These are phyloP conservation scores for Hypsibius dujardini DNA, from an alignment of 1,140 invertebrate genomes.

Conservation along the genomic window DNA sequence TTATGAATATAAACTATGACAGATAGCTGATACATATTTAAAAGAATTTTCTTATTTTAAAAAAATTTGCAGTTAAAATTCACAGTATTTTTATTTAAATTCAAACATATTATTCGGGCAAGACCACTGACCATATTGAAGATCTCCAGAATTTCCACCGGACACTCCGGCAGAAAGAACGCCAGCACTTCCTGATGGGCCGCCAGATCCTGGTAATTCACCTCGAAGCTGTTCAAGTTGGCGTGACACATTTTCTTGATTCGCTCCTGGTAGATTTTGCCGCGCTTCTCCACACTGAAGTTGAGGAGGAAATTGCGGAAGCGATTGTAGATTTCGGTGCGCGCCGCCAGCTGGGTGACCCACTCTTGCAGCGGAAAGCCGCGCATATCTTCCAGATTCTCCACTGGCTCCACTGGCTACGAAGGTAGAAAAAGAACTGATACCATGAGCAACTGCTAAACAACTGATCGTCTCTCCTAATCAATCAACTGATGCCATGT, in stretches of 20 bases:
- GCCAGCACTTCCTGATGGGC: slow-evolving; percentile 76
- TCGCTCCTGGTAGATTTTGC: slow-evolving; percentile 60
- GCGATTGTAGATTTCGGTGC: slow-evolving; percentile 84
- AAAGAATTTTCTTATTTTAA: neutral
- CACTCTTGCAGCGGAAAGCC: slow-evolving; percentile 71
- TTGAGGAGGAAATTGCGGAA: slow-evolving; percentile 89
- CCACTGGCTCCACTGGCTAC: slow-evolving; percentile 81
- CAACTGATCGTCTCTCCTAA: too few relatives aligned
- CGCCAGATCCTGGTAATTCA: slow-evolving; percentile 79
- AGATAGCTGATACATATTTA: too few relatives aligned
- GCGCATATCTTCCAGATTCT: slow-evolving; percentile 76
- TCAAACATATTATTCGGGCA: too few relatives aligned
- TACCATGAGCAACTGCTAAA: too few relatives aligned
- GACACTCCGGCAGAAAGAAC: slow-evolving; percentile 91
- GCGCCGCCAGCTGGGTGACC: slow-evolving; percentile 84
- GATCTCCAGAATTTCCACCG: slow-evolving; percentile 80
- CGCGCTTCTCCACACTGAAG: slow-evolving; percentile 61
- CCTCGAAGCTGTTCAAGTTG: slow-evolving; percentile 63
- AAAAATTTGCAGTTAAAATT: neutral
- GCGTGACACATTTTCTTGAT: slow-evolving; percentile 87
- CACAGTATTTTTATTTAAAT: too few relatives aligned
- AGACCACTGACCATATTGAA: slow-evolving; percentile 40
- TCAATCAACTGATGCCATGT: too few relatives aligned
- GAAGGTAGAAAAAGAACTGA: too few relatives aligned
- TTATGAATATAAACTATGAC: too few relatives aligned